Evolutionary conservation across 2,888 invertebrate genomes (phyloP).

Genomic region (Parelbella ahira): DNA sequence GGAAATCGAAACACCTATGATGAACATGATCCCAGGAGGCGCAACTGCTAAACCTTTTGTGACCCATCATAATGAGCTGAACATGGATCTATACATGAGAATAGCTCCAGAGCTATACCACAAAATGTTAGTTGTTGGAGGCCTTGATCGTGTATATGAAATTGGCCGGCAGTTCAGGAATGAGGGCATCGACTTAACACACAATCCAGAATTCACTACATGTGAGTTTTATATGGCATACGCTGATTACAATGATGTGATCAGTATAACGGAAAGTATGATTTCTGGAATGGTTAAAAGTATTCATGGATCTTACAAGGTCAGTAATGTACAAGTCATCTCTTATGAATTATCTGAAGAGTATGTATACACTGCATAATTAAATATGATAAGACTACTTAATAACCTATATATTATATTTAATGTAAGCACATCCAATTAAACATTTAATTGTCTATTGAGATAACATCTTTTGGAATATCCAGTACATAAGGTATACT

Average conservation of each 20-base stretch:
- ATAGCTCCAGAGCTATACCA: constrained; percentile 99
- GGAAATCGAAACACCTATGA: constrained; percentile 99
- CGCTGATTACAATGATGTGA: constrained; percentile 98
- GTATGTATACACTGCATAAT: no score
- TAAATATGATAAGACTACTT: no score
- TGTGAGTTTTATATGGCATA: constrained; percentile 99
- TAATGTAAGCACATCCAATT: no score
- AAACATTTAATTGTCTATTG: no score
- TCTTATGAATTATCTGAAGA: no score
- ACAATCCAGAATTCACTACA: constrained; percentile 99
- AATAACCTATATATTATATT: no score
- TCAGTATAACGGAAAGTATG: constrained; percentile 94
- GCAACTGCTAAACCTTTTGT: constrained; percentile 99
- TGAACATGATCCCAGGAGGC: constrained; percentile 99
- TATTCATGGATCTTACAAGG: constrained; percentile 94
- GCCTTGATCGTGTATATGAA: constrained; percentile 95
- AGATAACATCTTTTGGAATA: no score
- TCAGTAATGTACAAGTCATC: no score
- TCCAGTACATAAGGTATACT: no score
- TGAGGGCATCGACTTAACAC: constrained; percentile 99
- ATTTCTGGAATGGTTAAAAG: constrained; percentile 96
- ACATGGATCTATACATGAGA: constrained; percentile 98
- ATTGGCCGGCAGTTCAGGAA: constrained; percentile 97
- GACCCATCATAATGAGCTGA: constrained; percentile 99
- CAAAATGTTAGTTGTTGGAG: constrained; percentile 99